Base-by-base conservation (phyloP, 1,140 invertebrate species). In the Rhopalosiphum padi region DNA sequence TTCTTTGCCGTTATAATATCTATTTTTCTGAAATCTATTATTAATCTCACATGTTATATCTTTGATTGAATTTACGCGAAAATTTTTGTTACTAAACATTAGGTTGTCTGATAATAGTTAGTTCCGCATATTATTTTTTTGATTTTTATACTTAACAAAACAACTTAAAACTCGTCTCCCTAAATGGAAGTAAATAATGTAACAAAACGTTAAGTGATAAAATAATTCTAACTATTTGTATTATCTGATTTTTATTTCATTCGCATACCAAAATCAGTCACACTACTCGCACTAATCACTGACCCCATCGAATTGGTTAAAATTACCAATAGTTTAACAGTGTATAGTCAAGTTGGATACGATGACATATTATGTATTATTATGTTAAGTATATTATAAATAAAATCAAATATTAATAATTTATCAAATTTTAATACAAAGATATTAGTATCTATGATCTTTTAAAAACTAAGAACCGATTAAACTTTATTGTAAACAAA, bases 291-390 rank as follows among this genome's bases (percentile, higher is more conserved):
- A 89, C 48, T 37, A 35, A 89, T n/a, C 43, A 92, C 90, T 82
- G n/a, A 92, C 90, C 90, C 11, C 22, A 53, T 82, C 90, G 90
- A 92, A 92, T 92, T 77, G 90, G n/a, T 92, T 92, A 83, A 46
- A 92, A 92, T 51, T 8, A 25, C n/a, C 37, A 77, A 46, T 60
- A 22, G 1, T 77, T 68, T 25, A 37, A 37, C 48, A 53, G n/a
- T 55, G 35, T 2, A 18, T 60, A 90, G 6, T 35, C 2, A 35
- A 6, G 1, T 41, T 35, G 55, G 1, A 30, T 25, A 30, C 55
- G 2, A 41, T 23, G 48, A 30, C 43, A 87, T 6, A 87, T 43
- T 48, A 41, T 4, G 35, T 83, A 83, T 83, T 51, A 77, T 77
- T 48, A n/a, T 90, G 25, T n/a, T 25, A 60, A 90, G 23, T 48